A percentile compares a stretch with the other conserved stretches of the same genome.
Conservation (phyloP, 2,888 invertebrate genomes). For the Norana najaformis region DNA sequence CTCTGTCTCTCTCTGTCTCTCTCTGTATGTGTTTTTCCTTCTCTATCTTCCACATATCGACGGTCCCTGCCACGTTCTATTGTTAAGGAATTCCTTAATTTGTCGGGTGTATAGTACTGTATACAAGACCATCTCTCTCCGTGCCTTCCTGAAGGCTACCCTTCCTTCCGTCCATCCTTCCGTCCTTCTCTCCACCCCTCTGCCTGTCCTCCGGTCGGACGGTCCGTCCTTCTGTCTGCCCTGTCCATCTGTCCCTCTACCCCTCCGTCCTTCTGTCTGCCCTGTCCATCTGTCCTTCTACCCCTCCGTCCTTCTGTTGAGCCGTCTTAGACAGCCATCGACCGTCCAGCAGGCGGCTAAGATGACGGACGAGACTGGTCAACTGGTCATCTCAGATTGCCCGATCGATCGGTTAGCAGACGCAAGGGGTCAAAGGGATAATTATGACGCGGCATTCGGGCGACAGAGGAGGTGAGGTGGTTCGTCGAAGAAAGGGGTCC, state of each 20-base stretch:
- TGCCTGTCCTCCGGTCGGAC: neutral
- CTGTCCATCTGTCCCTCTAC: neutral
- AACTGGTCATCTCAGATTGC: slow-evolving; percentile 13
- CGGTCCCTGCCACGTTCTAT: too few species aligned
- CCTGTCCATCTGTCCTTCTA: neutral
- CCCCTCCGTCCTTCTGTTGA: neutral
- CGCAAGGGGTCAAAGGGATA: slow-evolving; percentile 13
- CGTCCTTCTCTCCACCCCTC: neutral
- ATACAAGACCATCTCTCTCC: slow-evolving; percentile 3
- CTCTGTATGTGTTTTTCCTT: neutral
- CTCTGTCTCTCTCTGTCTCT: neutral
- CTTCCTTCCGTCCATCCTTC: neutral
- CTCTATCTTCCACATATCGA: neutral
- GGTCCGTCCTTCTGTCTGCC: neutral
- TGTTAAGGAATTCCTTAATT: slow-evolving; percentile 13
- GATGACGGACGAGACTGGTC: slow-evolving; percentile 3
- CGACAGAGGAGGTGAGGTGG: neutral
- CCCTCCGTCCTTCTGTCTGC: too few species aligned
- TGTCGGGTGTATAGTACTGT: too few species aligned
- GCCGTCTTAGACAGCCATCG: neutral
- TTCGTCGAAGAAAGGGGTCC: neutral
- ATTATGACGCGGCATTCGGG: neutral
- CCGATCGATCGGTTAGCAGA: neutral
- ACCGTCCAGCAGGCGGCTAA: neutral
- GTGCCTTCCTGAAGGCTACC: neutral